Evolutionary conservation across 2,797 vertebrate genomes (phyloP).

Genomic region (Pseudotriccus pelzelni): DNA sequence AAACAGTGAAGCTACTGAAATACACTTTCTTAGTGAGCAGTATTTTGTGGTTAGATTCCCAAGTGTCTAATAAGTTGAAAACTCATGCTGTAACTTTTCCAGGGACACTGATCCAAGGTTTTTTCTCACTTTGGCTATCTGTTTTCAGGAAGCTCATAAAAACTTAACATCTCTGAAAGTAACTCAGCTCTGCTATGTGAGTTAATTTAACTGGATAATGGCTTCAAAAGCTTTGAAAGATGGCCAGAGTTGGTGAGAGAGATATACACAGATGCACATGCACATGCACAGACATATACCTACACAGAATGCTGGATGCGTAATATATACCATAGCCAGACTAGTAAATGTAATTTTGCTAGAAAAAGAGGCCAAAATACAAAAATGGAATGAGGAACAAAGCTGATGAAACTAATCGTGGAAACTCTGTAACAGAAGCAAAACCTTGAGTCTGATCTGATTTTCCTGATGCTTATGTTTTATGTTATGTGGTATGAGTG

Average conservation of each 20-base stretch:
- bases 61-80: background rate
- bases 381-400: background rate
- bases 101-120: background rate
- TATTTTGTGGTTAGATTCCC: slow-evolving; percentile 3
- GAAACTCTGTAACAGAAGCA: background rate
- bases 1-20: background rate
- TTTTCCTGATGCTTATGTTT: background rate
- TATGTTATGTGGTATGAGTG: background rate
- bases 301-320: background rate
- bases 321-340: background rate
- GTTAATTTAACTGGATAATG: background rate
- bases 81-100: background rate
- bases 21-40: background rate
- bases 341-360: background rate
- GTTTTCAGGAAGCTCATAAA: background rate
- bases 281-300: background rate
- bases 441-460: background rate
- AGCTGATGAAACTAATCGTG: background rate
- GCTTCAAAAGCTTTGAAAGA: background rate
- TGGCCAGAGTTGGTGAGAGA: background rate
- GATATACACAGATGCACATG: background rate
- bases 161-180: background rate
- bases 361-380: background rate
- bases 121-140: background rate
- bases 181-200: background rate